A percentile compares a stretch with the other conserved stretches of the same genome.
Conservation (phyloP, 2,888 invertebrate genomes). For the Caradrina kadenii region DNA sequence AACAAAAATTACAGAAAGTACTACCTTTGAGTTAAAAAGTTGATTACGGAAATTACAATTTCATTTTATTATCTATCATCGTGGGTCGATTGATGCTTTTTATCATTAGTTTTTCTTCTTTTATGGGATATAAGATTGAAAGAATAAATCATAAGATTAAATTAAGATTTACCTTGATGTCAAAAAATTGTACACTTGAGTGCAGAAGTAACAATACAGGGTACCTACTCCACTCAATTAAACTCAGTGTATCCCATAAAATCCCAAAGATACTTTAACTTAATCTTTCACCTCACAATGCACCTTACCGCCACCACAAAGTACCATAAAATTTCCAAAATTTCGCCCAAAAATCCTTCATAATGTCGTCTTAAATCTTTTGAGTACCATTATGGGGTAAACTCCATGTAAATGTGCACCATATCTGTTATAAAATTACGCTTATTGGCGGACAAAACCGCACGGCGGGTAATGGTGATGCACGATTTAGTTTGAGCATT, state of each 20-base stretch:
- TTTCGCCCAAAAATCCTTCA: constrained; percentile 61
- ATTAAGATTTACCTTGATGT: background rate
- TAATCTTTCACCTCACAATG: constrained; percentile 36
- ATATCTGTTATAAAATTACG: constrained; percentile 58
- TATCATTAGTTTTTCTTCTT: too few species aligned
- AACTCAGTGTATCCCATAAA: constrained; percentile 9
- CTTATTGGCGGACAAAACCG: constrained; percentile 60
- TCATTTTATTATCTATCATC: too few species aligned
- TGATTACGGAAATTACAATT: too few species aligned
- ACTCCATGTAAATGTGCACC: constrained; percentile 63
- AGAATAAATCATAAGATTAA: too few species aligned
- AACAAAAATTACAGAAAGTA: too few species aligned
- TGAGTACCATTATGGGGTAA: constrained; percentile 59
- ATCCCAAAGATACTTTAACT: constrained; percentile 25
- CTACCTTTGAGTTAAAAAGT: too few species aligned
- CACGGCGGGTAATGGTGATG: constrained; percentile 36
- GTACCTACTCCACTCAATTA: constrained; percentile 25
- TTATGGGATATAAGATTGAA: too few species aligned
- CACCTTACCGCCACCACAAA: constrained; percentile 48
- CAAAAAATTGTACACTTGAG: background rate
- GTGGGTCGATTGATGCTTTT: too few species aligned
- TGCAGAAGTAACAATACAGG: background rate
- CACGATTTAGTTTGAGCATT: constrained; percentile 23
- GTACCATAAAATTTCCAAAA: constrained; percentile 45
- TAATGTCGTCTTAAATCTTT: constrained; percentile 60